These are phyloP conservation scores for Muscicapa striata DNA, from an alignment of 2,797 vertebrate species.

Conservation along the genomic window DNA sequence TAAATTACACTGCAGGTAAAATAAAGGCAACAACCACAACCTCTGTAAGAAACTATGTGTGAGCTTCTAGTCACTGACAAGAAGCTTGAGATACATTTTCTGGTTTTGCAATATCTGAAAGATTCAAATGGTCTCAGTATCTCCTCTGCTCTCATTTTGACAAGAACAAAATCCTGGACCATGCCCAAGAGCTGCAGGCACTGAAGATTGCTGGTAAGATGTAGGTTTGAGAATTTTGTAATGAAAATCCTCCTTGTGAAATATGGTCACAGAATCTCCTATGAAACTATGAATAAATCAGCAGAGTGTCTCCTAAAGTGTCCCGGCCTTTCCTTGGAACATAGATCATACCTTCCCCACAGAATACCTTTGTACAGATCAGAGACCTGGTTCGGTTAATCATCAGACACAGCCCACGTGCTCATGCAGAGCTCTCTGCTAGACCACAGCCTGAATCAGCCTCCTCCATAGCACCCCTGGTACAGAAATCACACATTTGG, in stretches of 20 bases:
- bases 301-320: conserved; percentile 12
- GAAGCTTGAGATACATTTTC: neutral
- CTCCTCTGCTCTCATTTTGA: neutral
- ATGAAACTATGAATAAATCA: conserved; percentile 43
- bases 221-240: conserved; percentile 31
- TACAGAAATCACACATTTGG: neutral
- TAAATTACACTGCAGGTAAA: neutral
- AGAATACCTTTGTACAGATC: neutral
- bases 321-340: conserved; percentile 12
- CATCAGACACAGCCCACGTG: neutral
- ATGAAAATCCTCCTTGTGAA: conserved; percentile 42
- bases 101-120: neutral
- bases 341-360: conserved; percentile 29
- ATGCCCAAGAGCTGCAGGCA: conserved; percentile 1
- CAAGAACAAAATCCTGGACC: conserved; percentile 40
- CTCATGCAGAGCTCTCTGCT: neutral
- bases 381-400: neutral
- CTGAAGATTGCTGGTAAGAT: conserved; percentile 3
- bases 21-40: neutral
- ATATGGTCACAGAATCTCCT: conserved; percentile 13
- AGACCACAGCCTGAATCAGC: neutral
- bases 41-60: neutral
- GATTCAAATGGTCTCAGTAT: neutral
- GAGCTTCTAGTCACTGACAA: neutral
- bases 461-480: neutral